Evolutionary conservation across 2,113 vertebrate species (phyloP), one percentile per base, ranked within the genome.

Genomic region (Lonchura striata): DNA sequence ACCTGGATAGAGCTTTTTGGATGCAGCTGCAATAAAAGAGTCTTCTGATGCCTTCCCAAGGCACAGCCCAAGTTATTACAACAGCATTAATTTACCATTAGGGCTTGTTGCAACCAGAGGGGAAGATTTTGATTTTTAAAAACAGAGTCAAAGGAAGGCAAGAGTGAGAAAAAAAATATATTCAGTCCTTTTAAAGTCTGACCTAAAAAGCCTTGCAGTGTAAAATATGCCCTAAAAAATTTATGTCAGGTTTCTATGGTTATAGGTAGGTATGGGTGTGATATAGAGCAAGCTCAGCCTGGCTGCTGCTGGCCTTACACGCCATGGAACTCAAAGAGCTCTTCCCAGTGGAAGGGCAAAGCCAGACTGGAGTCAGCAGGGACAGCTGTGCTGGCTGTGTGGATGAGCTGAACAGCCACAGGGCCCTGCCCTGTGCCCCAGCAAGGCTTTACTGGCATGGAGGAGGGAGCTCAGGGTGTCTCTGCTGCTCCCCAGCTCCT

Each of bases 191-290:
- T 90, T 64, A 95, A 96, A 94, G 41, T 11, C 49, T 92, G 85
- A 88, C 82, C 94, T 81, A 94, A 96, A 94, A 94, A 94, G 24
- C 28, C 82, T 81, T 50, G 41, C 49, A 30, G 49, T 69, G 35
- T 86, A 81, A 96, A 86, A 92, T 64, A 75, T 4, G 23, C 72
- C 53, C 49, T 96, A 56, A 94, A 96, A 95, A 72, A 84, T 94
- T 95, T 44, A 94, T 93, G 72, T 72, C 65, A 61, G 82, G 86
- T 93, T 95, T 78, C 94, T 93, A 54, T 71, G 82, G 90, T 81
- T 94, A 50, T 85, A 33, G 2, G 3, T 56, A 30, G 63, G 52
- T 44, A 65, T 0, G 0, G 39, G 42, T 82, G 28, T 18, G 54
- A 83, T 60, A 53, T 0, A 77, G 59, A 76, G 57, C 64, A 47